Base-by-base conservation (phyloP, 2,113 vertebrate species). In the Dipodomys spectabilis region DNA sequence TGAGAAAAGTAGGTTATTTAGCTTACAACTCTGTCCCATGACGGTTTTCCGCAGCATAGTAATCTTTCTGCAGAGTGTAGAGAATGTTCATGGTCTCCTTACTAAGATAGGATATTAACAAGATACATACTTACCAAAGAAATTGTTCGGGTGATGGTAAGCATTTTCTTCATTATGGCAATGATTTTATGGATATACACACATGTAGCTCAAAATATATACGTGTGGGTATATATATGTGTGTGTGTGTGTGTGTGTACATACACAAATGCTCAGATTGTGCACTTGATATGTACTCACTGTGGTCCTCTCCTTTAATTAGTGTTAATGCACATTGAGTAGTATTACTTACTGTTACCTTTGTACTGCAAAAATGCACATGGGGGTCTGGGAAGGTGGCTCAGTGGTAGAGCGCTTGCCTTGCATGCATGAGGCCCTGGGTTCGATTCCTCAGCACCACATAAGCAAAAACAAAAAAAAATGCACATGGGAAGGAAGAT, bases 1-100 rank as follows among this genome's bases (percentile, higher is more conserved):
- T 90, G 25, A 45, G 78, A 69, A 78, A 82, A 67, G 72, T 71
- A 44, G 65, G 39, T 86, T 28, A 68, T 89, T 49, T 69, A 88
- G 27, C 18, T 62, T 71, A 8, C 28, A 68, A 0, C 27, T 72
- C 44, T 53, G 10, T 78, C n/a, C 64, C 25, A 28, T 39, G 53
- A 30, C 27, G 49, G 53, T 62, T 86, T 62, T 35, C 39, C 62
- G 39, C 53, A 57, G 53, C 53, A 57, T 57, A 57, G 53, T 16
- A 16, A 57, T 18, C 53, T 82, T 74, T 83, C 44, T 79, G 79
- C 27, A 57, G 60, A 39, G 27, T 81, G 16, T 32, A 78, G 44
- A 18, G 32, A 62, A 45, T 86, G 6, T 49, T 83, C 30, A 1
- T 22, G 16, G 49, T 77, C 65, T 35, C 3, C 15, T 49, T 30